Conservation (phyloP, 2,888 invertebrate genomes). For the Acleris holmiana region DNA sequence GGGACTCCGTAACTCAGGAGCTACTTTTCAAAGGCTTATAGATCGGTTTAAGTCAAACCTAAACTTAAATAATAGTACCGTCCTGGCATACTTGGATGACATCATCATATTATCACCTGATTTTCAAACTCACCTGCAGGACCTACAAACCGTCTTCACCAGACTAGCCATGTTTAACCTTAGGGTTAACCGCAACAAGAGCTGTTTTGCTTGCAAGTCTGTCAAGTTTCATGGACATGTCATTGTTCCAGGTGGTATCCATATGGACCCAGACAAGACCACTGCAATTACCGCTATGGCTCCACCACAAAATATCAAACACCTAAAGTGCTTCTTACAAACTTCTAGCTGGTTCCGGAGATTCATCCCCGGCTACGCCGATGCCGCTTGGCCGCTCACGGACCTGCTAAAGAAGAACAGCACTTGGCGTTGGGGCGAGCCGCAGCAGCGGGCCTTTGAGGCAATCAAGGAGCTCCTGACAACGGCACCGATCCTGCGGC, state of each 20-base stretch:
- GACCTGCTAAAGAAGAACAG: conserved; percentile 43
- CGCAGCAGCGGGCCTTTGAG: conserved; percentile 1
- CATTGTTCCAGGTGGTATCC: conserved; percentile 39
- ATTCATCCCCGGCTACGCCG: conserved; percentile 30
- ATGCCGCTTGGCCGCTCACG: conserved; percentile 43
- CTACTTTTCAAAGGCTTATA: conserved; percentile 45
- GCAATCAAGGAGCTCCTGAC: neutral
- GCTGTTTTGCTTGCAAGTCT: conserved; percentile 42
- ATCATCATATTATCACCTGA: conserved; percentile 31
- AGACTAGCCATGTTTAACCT: conserved; percentile 42
- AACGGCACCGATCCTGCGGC: neutral
- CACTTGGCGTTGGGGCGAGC: conserved; percentile 15
- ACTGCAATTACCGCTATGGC: conserved; percentile 44
- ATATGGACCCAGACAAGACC: conserved; percentile 47
- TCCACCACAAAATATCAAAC: conserved; percentile 41
- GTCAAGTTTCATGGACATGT: conserved; percentile 52
- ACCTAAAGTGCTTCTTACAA: conserved; percentile 44
- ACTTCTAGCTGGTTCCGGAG: conserved; percentile 34
- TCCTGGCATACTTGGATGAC: conserved; percentile 44
- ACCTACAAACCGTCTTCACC: conserved; percentile 46
- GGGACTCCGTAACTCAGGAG: conserved; percentile 38
- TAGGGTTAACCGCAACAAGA: conserved; percentile 47
- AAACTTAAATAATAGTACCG: conserved; percentile 23
- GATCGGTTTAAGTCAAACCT: conserved; percentile 43
- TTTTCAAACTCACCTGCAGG: conserved; percentile 45